Base-by-base conservation (phyloP, 2,113 vertebrate species). In the Ochotona curzoniae region DNA sequence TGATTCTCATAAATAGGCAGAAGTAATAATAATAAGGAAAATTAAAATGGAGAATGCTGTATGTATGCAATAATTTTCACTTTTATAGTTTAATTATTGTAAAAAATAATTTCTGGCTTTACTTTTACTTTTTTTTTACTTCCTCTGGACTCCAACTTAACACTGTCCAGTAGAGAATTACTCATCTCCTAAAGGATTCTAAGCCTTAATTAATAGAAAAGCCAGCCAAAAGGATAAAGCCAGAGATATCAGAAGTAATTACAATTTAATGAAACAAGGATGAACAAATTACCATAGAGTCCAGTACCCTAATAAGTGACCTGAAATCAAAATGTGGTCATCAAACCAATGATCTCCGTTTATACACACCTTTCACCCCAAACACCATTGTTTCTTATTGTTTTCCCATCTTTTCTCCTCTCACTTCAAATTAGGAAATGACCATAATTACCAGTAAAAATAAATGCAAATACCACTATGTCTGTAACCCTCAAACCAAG, bases 261-360 rank as follows among this genome's bases (percentile, higher is more conserved):
- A 96, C 87, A 96, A 95, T 95, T 96, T 97, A 97, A 97, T 97
- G 95, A 96, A 97, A 96, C 85, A 94, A 95, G 91, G 63, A 94
- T 95, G 95, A 96, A 95, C 90, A 96, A 96, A 96, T 97, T 95
- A 95, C 28, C 63, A 83, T 85, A 96, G 96, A 96, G 71, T 91
- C 95, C 76, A 89, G 83, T 75, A 92, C 91, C 78, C 88, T 95
- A 88, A 80, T 89, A 86, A 94, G 57, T 94, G 93, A 95, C 76
- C 75, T 90, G 71, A 96, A 95, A 96, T 95, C 57, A 94, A 94
- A 96, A 95, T 94, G 86, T 96, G 85, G 79, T 92, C 90, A 83
- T 92, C 79, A 95, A 51, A 90, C 28, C 20, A 54, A 93, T 92
- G 94, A 92, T 30, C 54, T 92, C 74, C 91, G 70, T 95, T 90